Percentiles rank a stretch among this genome's conserved stretches.
These are phyloP conservation scores for Pagetopsis macropterus DNA, from an alignment of 2,797 vertebrate species.

Conservation along the genomic window DNA sequence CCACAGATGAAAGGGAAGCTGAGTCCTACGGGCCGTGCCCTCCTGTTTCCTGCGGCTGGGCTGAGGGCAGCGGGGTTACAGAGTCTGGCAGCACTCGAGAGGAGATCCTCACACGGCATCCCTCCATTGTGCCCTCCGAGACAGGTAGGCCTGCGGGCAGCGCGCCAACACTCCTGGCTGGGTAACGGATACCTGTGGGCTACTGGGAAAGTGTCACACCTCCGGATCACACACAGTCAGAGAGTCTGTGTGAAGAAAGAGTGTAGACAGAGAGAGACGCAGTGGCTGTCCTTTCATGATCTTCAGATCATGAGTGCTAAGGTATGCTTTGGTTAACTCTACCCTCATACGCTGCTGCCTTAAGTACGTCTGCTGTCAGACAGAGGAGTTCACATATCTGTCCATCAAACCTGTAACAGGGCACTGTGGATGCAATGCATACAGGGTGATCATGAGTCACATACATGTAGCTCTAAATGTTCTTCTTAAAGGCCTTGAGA, in stretches of 20 bases:
- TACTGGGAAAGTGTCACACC: conserved; percentile 78
- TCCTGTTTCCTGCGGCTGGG: conserved; percentile 9
- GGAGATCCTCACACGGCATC: conserved; percentile 42
- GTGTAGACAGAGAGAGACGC: conserved; percentile 34
- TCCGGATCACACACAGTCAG: conserved; percentile 68
- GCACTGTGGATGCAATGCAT: neutral
- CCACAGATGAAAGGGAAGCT: conserved; percentile 40
- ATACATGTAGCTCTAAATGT: neutral
- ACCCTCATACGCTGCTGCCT: conserved; percentile 28
- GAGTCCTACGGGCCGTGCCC: conserved; percentile 14
- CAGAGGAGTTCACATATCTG: neutral
- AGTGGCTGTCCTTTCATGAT: conserved; percentile 46
- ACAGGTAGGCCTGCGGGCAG: conserved; percentile 55
- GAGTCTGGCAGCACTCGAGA: conserved; percentile 10
- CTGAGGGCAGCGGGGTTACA: conserved; percentile 33
- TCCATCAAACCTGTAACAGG: conserved; percentile 17
- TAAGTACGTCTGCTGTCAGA: conserved; percentile 33
- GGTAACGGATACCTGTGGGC: conserved; percentile 76
- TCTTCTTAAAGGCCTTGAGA: neutral
- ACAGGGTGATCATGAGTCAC: conserved; percentile 1
- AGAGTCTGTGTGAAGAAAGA: conserved; percentile 44
- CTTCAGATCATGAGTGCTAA: conserved; percentile 40
- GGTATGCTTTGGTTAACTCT: conserved; percentile 57
- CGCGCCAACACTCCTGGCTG: conserved; percentile 59
- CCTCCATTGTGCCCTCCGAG: conserved; percentile 61